Evolutionary conservation across 2,888 invertebrate genomes (phyloP).

Genomic region (Acronicta leporina): DNA sequence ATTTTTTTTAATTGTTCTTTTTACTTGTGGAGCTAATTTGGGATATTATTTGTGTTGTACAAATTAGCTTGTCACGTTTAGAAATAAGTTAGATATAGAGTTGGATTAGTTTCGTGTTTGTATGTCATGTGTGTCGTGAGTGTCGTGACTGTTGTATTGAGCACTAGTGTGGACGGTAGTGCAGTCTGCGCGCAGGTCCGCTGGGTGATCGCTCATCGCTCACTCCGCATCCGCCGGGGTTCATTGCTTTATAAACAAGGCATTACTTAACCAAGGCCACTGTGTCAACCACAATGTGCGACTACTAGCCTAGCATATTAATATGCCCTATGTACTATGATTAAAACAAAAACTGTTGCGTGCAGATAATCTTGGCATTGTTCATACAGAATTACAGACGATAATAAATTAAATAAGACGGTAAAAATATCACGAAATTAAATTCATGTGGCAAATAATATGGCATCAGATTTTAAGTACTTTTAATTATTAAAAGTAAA

Average conservation of each 20-base stretch:
- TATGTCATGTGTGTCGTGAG: not conserved
- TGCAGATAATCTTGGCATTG: conserved; percentile 70
- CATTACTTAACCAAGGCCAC: conserved; percentile 82
- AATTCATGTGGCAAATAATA: conserved; percentile 88
- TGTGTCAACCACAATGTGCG: conserved; percentile 83
- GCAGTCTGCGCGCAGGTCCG: conserved; percentile 58
- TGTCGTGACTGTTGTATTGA: conserved; percentile 12
- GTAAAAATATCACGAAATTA: conserved; percentile 86
- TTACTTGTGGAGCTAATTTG: conserved; percentile 50
- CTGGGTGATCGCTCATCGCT: conserved; percentile 33
- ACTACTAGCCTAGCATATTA: conserved; percentile 82
- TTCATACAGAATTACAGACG: conserved; percentile 77
- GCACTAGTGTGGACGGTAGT: conserved; percentile 26
- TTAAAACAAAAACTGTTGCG: conserved; percentile 70
- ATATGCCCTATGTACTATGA: conserved; percentile 77
- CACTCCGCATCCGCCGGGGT: conserved; percentile 65
- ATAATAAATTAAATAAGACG: conserved; percentile 82
- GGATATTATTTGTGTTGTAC: conserved; percentile 31
- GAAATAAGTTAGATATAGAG: conserved; percentile 29
- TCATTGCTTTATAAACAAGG: conserved; percentile 81
- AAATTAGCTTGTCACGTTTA: conserved; percentile 51
- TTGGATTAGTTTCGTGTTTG: conserved; percentile 2
- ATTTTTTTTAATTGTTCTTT: conserved; percentile 37
- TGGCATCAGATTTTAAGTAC: conserved; percentile 88
- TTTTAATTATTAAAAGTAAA: conserved; percentile 77